phyloP scores from a whole-genome alignment of 2,888 invertebrate species.

The Trichogramma dendrolimi region DNA sequence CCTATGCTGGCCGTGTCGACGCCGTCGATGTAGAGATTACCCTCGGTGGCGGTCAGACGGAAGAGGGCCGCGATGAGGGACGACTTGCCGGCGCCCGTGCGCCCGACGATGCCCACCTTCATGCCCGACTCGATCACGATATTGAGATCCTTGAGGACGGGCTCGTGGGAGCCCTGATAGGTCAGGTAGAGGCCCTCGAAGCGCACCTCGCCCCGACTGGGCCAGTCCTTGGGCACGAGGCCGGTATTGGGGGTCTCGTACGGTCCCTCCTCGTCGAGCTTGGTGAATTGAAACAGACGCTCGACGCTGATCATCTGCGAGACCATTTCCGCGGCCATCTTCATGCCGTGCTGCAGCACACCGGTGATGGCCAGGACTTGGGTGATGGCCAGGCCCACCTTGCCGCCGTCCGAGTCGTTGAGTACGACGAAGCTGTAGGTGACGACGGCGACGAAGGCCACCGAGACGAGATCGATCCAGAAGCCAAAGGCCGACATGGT shows the following conservation, averaged over 20 bases:
- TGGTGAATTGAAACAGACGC: slow-evolving; percentile 73
- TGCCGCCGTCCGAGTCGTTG: slow-evolving; percentile 60
- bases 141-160: slow-evolving; percentile 71
- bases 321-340: slow-evolving; percentile 25
- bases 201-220: slow-evolving; percentile 61
- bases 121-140: slow-evolving; percentile 65
- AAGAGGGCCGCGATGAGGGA: slow-evolving; percentile 80
- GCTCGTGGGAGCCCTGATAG: slow-evolving; percentile 59
- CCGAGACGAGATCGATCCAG: slow-evolving; percentile 63
- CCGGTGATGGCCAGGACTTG: slow-evolving; percentile 71
- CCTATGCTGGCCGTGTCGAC: slow-evolving; percentile 18
- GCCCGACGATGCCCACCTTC: slow-evolving; percentile 80
- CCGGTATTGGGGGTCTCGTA: slow-evolving; percentile 59
- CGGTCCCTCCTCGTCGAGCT: slow-evolving; percentile 68
- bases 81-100: slow-evolving; percentile 84
- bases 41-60: slow-evolving; percentile 27
- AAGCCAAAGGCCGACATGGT: slow-evolving; percentile 64
- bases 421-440: slow-evolving; percentile 21
- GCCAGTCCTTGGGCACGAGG: slow-evolving; percentile 64
- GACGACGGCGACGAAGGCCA: slow-evolving; percentile 57
- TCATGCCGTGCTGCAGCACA: slow-evolving; percentile 61
- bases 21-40: slow-evolving; percentile 20
- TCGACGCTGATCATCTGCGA: slow-evolving; percentile 61
- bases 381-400: slow-evolving; percentile 70
- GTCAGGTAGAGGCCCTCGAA: slow-evolving; percentile 63